phyloP scores from a whole-genome alignment of 1,140 invertebrate species.

The Drosophila baimaii region DNA sequence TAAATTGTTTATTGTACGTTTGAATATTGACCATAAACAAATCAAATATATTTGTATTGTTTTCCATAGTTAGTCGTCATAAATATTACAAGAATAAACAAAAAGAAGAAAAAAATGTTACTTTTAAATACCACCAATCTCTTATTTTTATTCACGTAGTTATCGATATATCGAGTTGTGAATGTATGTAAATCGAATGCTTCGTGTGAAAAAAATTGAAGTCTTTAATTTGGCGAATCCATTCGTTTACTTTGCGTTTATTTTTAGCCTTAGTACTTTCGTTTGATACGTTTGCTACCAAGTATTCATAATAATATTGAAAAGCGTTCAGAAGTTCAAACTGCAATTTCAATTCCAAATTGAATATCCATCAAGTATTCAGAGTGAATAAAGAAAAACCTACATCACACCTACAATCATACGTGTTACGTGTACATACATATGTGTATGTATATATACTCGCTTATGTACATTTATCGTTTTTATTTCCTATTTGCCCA shows the following conservation, averaged over 20 bases:
- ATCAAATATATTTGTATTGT: no score
- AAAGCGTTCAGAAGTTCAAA: constrained; percentile 1
- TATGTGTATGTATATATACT: constrained; percentile 52
- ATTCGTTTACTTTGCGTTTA: constrained; percentile 50
- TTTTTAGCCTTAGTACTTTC: constrained; percentile 40
- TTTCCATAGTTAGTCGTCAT: no score
- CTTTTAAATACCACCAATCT: neutral
- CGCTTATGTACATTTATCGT: constrained; percentile 39
- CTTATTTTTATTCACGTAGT: neutral
- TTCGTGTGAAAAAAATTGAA: constrained; percentile 38
- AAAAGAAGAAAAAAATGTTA: no score
- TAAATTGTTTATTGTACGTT: no score
- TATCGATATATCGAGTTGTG: constrained; percentile 19
- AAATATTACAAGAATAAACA: neutral
- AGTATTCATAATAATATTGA: constrained; percentile 28
- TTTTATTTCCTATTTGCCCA: constrained; percentile 25
- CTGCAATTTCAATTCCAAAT: constrained; percentile 5
- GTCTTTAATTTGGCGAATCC: constrained; percentile 40
- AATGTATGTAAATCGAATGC: constrained; percentile 24
- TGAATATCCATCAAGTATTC: constrained; percentile 23
- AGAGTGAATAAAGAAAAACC: constrained; percentile 40
- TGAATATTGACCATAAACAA: no score
- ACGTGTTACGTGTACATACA: constrained; percentile 51
- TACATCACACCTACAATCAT: constrained; percentile 42
- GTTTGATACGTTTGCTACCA: constrained; percentile 44